These are phyloP conservation scores for Phymorhynchus buccinoides DNA, from an alignment of 1,140 invertebrate species.

Conservation along the genomic window DNA sequence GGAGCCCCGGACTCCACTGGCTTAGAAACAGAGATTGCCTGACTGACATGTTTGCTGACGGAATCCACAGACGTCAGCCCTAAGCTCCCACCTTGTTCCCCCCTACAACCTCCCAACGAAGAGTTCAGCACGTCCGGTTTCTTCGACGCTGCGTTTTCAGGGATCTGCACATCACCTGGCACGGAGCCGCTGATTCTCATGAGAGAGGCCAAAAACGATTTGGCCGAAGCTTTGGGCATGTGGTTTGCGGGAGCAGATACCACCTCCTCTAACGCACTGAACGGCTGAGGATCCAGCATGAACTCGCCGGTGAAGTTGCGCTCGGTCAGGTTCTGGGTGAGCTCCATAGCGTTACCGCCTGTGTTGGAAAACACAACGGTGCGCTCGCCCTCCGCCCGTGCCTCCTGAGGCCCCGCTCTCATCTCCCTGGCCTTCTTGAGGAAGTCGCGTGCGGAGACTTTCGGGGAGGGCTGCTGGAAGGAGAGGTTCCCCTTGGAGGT, in stretches of 20 bases:
- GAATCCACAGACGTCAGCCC: slow-evolving; percentile 7
- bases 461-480: neutral
- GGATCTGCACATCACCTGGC: neutral
- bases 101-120: neutral
- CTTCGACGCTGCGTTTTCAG: neutral
- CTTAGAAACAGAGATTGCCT: neutral
- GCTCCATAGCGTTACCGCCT: neutral
- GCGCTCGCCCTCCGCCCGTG: neutral
- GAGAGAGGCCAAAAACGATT: slow-evolving; percentile 15
- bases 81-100: neutral
- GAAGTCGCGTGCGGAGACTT: slow-evolving; percentile 1
- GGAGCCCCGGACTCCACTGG: neutral
- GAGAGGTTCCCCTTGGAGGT: neutral
- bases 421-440: neutral
- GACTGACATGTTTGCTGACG: no score
- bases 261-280: neutral
- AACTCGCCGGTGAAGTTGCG: neutral
- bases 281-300: neutral
- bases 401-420: neutral
- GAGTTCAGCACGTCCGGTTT: neutral
- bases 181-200: neutral
- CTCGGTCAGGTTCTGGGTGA: slow-evolving; percentile 1
- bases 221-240: neutral
- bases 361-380: slow-evolving; percentile 3
- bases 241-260: neutral